These are phyloP conservation scores for Drosophila serrata DNA, from an alignment of 1,140 invertebrate genomes.

Conservation along the genomic window DNA sequence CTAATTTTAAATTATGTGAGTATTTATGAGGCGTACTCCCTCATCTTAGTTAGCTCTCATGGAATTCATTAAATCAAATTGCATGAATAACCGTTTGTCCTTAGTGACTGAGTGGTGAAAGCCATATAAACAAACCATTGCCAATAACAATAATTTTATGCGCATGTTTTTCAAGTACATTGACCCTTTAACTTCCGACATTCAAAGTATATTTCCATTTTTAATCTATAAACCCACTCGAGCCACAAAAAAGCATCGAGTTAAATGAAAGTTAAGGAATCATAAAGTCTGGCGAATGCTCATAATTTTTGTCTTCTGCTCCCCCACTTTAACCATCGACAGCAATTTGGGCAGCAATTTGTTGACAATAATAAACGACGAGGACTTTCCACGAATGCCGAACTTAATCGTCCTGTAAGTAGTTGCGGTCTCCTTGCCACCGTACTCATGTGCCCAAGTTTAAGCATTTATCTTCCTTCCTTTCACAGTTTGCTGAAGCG, in stretches of 20 bases:
- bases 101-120: constrained; percentile 8
- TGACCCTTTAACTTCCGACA: constrained; percentile 31
- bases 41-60: not conserved
- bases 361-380: constrained; percentile 87
- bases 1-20: not conserved
- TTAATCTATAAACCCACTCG: constrained; percentile 46
- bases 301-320: constrained; percentile 58
- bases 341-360: constrained; percentile 90
- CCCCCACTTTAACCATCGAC: constrained; percentile 55
- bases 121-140: constrained; percentile 27
- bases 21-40: not conserved
- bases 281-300: constrained; percentile 59
- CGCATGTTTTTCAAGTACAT: constrained; percentile 59
- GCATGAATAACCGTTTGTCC: not conserved
- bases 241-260: constrained; percentile 52
- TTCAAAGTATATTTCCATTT: constrained; percentile 51
- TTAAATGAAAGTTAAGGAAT: constrained; percentile 51
- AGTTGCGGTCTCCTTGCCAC: constrained; percentile 36
- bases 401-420: constrained; percentile 90
- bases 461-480: constrained; percentile 35
- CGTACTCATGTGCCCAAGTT: constrained; percentile 16
- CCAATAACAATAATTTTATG: constrained; percentile 53
- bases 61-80: constrained; percentile 12
- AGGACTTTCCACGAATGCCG: constrained; percentile 88
- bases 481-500: constrained; percentile 88